Evolutionary conservation across 2,113 vertebrate genomes (phyloP), one percentile per base, ranked within the genome.

Genomic region (Prolemur simus): DNA sequence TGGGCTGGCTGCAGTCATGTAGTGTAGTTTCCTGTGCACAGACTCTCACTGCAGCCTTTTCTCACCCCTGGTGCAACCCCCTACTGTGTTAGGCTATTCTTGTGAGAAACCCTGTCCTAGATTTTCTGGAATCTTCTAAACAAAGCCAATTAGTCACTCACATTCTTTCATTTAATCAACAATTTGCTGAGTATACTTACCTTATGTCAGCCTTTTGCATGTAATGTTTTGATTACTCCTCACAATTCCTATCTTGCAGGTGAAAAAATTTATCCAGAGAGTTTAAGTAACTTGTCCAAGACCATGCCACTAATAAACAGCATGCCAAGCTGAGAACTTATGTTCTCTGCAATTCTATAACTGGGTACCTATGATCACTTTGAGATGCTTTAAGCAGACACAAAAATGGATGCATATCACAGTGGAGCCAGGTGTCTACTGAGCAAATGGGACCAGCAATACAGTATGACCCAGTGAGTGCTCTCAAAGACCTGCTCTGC

Each of bases 211-310:
- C 1, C 37, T 94, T 66, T 92, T 54, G 47, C 18, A 37, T 73
- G 17, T 8, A 39, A 71, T 34, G 12, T 95, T 78, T 84, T 47
- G 13, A 90, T 80, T n/a, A 88, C 47, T 64, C 11, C 15, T 86
- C 47, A 87, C 11, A 94, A 87, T 76, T 87, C 8, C 82, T 45
- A 7, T 54, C 89, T 90, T 87, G 6, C 23, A 85, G 10, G 32
- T 90, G 47, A 81, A 68, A 89, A 23, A 95, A 81, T 71, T 21
- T 91, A 27, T 56, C 25, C 37, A 89, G 54, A 63, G 54, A 58
- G 21, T 82, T 91, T 64, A 92, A 81, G 10, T 66, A 81, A 82
- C 58, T 80, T 92, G 12, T 82, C 27, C 15, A 78, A 89, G 42
- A 27, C 45, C 27, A 87, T 23, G 63, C 32, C 82, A 25, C 15